These are phyloP conservation scores for Actias luna DNA, from an alignment of 2,888 invertebrate species.

Conservation along the genomic window DNA sequence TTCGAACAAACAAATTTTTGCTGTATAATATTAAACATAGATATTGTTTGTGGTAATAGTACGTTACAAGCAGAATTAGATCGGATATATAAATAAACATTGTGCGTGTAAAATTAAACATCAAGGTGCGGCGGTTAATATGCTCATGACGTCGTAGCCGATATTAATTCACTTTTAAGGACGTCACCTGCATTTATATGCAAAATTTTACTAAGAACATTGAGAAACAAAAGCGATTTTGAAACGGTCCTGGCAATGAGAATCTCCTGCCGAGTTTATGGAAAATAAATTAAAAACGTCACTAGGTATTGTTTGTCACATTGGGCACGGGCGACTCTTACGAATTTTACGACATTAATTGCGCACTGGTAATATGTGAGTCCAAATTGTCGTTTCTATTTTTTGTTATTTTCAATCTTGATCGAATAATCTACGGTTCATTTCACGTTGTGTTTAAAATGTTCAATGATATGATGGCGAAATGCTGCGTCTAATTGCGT, in stretches of 20 bases:
- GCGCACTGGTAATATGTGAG: constrained; percentile 20
- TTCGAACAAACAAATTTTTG: too few species aligned
- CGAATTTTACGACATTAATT: constrained; percentile 22
- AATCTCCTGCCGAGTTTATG: not conserved
- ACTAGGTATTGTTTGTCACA: constrained; percentile 14
- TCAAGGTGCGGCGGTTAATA: not conserved
- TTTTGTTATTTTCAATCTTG: constrained; percentile 8
- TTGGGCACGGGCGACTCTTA: constrained; percentile 5
- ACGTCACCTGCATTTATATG: not conserved
- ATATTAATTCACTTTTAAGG: not conserved
- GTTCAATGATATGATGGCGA: constrained; percentile 46
- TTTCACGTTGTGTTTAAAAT: constrained; percentile 5
- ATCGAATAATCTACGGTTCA: not conserved
- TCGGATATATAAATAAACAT: not conserved
- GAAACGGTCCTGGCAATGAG: not conserved
- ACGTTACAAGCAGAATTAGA: not conserved
- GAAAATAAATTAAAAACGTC: constrained; percentile 17
- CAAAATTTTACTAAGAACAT: not conserved
- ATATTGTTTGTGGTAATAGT: not conserved
- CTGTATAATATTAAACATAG: too few species aligned
- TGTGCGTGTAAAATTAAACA: not conserved
- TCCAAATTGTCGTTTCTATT: not conserved
- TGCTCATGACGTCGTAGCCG: not conserved
- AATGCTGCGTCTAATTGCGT: constrained; percentile 54
- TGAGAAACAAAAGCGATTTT: constrained; percentile 2